These are phyloP conservation scores for Bombus cullumanus DNA, from an alignment of 1,140 invertebrate species.

Conservation along the genomic window DNA sequence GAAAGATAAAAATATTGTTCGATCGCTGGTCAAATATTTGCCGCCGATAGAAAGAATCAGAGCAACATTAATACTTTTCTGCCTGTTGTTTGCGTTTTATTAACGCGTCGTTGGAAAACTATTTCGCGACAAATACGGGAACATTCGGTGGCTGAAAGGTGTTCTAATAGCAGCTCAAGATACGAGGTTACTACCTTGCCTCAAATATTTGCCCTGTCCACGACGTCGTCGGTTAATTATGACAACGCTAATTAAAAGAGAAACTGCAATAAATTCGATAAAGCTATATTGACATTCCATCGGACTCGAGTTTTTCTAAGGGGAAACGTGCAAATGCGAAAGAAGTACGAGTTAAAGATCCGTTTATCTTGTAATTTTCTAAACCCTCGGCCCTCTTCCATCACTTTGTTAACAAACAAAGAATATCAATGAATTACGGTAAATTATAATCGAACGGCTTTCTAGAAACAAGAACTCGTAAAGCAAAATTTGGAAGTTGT, in stretches of 20 bases:
- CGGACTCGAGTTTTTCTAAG: not conserved
- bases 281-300: not conserved
- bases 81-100: constrained; percentile 16
- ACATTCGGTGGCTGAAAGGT: not conserved
- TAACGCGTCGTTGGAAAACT: constrained; percentile 26
- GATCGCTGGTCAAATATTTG: constrained; percentile 8
- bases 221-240: constrained; percentile 19
- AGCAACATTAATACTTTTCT: constrained; percentile 22
- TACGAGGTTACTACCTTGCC: not conserved
- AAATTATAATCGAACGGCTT: not conserved
- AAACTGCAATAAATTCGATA: constrained; percentile 21
- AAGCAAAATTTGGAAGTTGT: accelerated
- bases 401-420: not conserved
- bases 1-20: constrained; percentile 7
- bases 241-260: constrained; percentile 27
- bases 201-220: constrained; percentile 24
- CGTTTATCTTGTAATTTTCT: not conserved
- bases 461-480: too few species aligned
- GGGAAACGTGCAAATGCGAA: not conserved
- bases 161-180: constrained; percentile 5
- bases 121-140: constrained; percentile 16
- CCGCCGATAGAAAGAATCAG: not conserved
- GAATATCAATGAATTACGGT: not conserved
- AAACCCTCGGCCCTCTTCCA: not conserved
- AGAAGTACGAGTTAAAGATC: not conserved